Conservation (phyloP, 1,140 invertebrate genomes). For the Lanistes nyassanus region DNA sequence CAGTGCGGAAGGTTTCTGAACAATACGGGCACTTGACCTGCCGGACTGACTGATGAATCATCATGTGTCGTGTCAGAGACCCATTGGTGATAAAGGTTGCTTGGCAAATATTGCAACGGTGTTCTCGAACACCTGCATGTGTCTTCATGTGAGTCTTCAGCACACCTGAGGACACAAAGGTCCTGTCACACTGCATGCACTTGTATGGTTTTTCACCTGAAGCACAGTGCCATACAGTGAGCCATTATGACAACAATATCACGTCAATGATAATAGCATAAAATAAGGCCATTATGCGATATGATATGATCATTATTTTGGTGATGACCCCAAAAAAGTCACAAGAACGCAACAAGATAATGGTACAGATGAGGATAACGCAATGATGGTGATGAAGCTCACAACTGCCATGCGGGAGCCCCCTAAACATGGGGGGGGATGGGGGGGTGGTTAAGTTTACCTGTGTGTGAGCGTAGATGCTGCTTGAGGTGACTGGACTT, state of each 20-base stretch:
- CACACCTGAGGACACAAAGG: slow-evolving; percentile 62
- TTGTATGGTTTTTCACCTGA: slow-evolving; percentile 60
- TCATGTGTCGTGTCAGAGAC: slow-evolving; percentile 63
- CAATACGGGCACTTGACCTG: slow-evolving; percentile 68
- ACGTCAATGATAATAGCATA: too few relatives aligned
- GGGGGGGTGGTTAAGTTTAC: too few relatives aligned
- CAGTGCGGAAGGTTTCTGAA: slow-evolving; percentile 67
- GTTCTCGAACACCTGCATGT: slow-evolving; percentile 61
- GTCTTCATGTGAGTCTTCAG: slow-evolving; percentile 63
- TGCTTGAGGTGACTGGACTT: slow-evolving; percentile 63
- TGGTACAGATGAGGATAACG: too few relatives aligned
- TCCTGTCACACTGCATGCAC: slow-evolving; percentile 60
- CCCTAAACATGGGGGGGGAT: too few relatives aligned
- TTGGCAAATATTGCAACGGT: slow-evolving; percentile 60
- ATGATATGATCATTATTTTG: too few relatives aligned
- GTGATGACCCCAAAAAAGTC: too few relatives aligned
- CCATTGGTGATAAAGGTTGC: slow-evolving; percentile 65
- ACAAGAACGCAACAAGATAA: too few relatives aligned
- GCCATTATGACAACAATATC: too few relatives aligned
- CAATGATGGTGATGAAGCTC: too few relatives aligned
- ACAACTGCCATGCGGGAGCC: too few relatives aligned
- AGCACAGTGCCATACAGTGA: slow-evolving; percentile 7
- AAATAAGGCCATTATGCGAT: too few relatives aligned
- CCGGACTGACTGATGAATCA: slow-evolving; percentile 52
- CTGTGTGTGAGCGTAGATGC: slow-evolving; percentile 61